Evolutionary conservation across 2,888 invertebrate species (phyloP).

Genomic region (Tetanocera ferruginea): DNA sequence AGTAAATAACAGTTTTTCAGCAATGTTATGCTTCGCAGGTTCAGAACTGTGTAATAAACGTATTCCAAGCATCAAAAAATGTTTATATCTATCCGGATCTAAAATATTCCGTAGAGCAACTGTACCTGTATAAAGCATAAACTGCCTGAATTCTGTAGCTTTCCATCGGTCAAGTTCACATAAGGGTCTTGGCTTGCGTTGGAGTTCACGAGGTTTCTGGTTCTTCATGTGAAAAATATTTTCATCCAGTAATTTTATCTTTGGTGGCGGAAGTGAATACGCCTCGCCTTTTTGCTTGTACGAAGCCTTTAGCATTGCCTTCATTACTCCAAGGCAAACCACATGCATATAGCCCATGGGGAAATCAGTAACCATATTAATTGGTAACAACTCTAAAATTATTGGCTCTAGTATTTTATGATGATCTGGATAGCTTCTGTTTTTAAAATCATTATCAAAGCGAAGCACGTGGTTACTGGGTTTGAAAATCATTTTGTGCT

Average conservation of each 20-base stretch:
- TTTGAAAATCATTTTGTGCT: neutral
- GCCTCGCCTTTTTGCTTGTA: neutral
- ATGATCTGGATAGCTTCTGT: neutral
- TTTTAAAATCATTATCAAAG: neutral
- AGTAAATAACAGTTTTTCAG: neutral
- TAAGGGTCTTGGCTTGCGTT: neutral
- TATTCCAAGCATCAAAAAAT: neutral
- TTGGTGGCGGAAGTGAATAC: neutral
- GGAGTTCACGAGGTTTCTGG: neutral
- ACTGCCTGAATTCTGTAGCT: neutral
- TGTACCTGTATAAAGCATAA: neutral
- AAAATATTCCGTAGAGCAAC: neutral
- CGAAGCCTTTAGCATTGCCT: neutral
- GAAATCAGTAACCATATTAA: neutral
- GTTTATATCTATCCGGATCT: neutral
- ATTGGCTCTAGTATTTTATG: neutral
- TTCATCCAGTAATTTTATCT: neutral
- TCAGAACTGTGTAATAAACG: neutral
- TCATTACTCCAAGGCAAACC: neutral
- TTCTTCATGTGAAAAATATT: neutral
- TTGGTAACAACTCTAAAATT: neutral
- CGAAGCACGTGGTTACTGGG: neutral
- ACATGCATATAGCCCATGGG: neutral
- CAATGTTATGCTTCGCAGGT: neutral
- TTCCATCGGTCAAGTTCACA: neutral